Evolutionary conservation across 2,113 vertebrate species (phyloP), one percentile per base, ranked within the genome.

Genomic region (Limnothrissa miodon): DNA sequence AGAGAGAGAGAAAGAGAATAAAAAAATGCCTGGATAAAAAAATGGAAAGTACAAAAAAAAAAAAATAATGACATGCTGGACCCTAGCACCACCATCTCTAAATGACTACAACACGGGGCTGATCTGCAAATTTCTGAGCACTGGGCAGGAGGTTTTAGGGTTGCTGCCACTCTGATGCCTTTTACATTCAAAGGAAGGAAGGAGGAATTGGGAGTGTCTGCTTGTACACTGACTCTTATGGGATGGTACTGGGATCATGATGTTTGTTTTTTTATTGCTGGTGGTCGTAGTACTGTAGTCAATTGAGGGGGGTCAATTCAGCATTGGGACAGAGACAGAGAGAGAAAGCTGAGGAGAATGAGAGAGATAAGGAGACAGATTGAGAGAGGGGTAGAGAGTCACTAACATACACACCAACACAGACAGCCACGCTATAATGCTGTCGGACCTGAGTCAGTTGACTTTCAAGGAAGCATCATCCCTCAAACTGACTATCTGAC

Each of bases 321-420:
- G 66, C 10, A 74, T 74, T 29, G 29, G 17, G 11, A 74, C 33
- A 33, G 15, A 36, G 66, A 36, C 66, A 74, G 66, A 36, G 11
- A 70, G 62, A 74, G 29, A 42, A 46, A 53, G 48, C 13, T 53
- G 29, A 7, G 48, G 48, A 56, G 46, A 39, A 19, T 19, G 9
- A 51, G 45, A 19, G 9, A 53, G 62, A 90, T 89, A 46, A 90
- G 89, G 85, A 88, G 88, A 90, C 87, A 88, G 11, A 81, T 48
- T 80, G 33, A 13, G 46, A 82, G 80, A 83, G 85, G 85, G 84
- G 85, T 82, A 87, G 83, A 83, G 82, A 6, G 42, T 85, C 74
- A 83, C n/a, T n/a, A n/a, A n/a, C n/a, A n/a, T n/a, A n/a, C n/a
- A n/a, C n/a, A n/a, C n/a, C n/a, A n/a, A n/a, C n/a, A n/a, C n/a